These are phyloP conservation scores for Drosophila mulleri DNA, from an alignment of 2,888 invertebrate genomes.

Conservation along the genomic window DNA sequence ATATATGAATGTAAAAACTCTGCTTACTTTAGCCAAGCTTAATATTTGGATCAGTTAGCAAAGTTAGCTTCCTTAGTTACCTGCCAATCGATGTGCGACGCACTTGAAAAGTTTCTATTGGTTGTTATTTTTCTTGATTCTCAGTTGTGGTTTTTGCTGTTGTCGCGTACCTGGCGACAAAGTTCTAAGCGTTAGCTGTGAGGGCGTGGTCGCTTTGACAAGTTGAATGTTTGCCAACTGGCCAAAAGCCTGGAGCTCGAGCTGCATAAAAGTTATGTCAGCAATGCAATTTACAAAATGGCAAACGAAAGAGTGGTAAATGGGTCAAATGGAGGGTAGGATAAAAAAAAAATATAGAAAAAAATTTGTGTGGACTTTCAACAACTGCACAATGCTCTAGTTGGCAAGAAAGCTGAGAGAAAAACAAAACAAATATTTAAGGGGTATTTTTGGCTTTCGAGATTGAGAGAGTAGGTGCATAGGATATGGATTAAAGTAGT, in stretches of 20 bases:
- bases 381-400: background rate
- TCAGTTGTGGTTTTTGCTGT: background rate
- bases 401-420: background rate
- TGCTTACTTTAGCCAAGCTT: background rate
- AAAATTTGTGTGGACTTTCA: constrained; percentile 23
- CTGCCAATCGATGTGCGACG: background rate
- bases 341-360: constrained; percentile 12
- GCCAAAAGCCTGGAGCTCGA: constrained; percentile 39
- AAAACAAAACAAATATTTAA: too few relatives aligned
- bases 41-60: background rate
- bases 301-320: background rate
- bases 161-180: constrained; percentile 28
- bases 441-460: too few relatives aligned
- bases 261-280: constrained; percentile 64
- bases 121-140: constrained; percentile 5
- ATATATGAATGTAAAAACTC: too few relatives aligned
- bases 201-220: constrained; percentile 48
- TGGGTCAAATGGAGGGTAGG: constrained; percentile 21
- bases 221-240: constrained; percentile 63
- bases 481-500: background rate
- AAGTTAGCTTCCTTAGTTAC: background rate
- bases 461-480: background rate
- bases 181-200: constrained; percentile 18
- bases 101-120: constrained; percentile 8
- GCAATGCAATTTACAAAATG: constrained; percentile 50